A percentile compares a stretch with the other conserved stretches of the same genome.
phyloP scores from a whole-genome alignment of 2,888 invertebrate species.

The Watsonalla cultraria region DNA sequence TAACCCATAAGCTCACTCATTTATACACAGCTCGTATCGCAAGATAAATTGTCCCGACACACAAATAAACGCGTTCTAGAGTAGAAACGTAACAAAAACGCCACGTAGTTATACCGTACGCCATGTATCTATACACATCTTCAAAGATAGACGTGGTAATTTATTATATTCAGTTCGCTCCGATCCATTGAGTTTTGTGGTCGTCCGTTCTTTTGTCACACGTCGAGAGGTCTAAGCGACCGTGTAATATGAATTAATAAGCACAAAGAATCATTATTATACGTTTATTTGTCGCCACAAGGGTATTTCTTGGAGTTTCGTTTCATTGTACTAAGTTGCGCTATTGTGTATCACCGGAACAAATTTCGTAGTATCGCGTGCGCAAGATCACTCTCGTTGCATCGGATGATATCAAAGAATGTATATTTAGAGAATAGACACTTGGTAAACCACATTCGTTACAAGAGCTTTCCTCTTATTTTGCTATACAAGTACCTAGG shows the following conservation, averaged over 20 bases:
- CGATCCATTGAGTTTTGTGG: constrained; percentile 73
- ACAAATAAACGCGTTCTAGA: constrained; percentile 64
- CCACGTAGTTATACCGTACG: constrained; percentile 32
- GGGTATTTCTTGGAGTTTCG: constrained; percentile 39
- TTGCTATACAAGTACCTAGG: too few species aligned
- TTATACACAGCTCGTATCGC: constrained; percentile 63
- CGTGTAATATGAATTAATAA: constrained; percentile 79
- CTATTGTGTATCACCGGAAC: constrained; percentile 56
- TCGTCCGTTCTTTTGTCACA: constrained; percentile 68
- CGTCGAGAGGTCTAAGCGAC: constrained; percentile 68
- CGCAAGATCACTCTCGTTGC: constrained; percentile 44
- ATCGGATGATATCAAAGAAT: constrained; percentile 35
- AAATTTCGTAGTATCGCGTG: constrained; percentile 69
- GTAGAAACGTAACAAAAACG: constrained; percentile 59
- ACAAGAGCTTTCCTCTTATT: too few species aligned
- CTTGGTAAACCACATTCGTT: neutral
- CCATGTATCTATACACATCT: constrained; percentile 49
- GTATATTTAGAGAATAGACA: constrained; percentile 5
- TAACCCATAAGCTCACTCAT: constrained; percentile 63
- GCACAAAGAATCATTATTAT: constrained; percentile 71
- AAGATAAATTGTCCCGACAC: constrained; percentile 72
- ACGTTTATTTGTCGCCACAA: constrained; percentile 67
- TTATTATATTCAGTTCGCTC: constrained; percentile 71
- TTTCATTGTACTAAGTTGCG: constrained; percentile 48
- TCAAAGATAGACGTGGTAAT: constrained; percentile 61